A percentile compares a stretch with the other conserved stretches of the same genome.
phyloP scores from a whole-genome alignment of 2,113 vertebrate species.

The Xyliphius kryptos region DNA sequence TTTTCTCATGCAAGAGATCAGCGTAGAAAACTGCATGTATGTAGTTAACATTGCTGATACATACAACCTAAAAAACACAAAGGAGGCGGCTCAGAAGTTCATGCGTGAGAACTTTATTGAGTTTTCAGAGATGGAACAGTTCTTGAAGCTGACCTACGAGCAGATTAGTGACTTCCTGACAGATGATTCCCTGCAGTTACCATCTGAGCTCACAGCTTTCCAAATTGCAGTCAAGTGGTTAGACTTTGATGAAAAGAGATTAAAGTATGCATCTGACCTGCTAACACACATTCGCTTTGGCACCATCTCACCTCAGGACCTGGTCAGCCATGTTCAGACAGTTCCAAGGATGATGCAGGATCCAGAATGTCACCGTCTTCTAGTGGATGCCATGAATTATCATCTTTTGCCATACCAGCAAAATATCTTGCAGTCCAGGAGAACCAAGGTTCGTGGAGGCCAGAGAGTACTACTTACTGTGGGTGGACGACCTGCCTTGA shows the following conservation, averaged over 20 bases:
- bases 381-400: constrained; percentile 98
- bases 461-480: constrained; percentile 86
- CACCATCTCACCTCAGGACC: constrained; percentile 92
- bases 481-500: constrained; percentile 88
- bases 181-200: constrained; percentile 89
- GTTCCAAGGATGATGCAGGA: constrained; percentile 98
- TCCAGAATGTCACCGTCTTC: constrained; percentile 87
- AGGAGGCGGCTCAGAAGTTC: constrained; percentile 85
- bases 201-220: constrained; percentile 94
- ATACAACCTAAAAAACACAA: constrained; percentile 84
- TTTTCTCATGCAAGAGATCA: constrained; percentile 91
- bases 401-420: constrained; percentile 94
- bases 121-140: constrained; percentile 96
- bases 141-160: constrained; percentile 96
- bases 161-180: constrained; percentile 95
- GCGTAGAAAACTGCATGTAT: constrained; percentile 95
- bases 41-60: constrained; percentile 92
- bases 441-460: constrained; percentile 93
- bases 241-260: constrained; percentile 94
- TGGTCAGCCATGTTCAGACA: constrained; percentile 90
- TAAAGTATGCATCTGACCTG: constrained; percentile 86
- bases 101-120: constrained; percentile 97
- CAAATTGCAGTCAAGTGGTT: constrained; percentile 97
- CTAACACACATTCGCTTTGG: constrained; percentile 90
- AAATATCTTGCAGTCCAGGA: constrained; percentile 93